Conservation (phyloP, 1,140 invertebrate species). For the Sipha flava region DNA sequence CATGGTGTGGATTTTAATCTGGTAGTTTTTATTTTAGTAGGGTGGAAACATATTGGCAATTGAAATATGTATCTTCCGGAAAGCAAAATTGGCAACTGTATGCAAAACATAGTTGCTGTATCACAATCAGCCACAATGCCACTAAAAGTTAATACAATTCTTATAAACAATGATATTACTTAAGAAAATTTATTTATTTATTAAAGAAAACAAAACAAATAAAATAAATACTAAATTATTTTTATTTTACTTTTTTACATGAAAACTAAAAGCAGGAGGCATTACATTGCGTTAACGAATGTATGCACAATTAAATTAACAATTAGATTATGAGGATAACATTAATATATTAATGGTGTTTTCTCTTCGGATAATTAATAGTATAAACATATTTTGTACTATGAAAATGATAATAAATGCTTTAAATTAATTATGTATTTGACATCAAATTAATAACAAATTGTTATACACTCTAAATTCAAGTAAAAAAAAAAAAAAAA, state of each 20-base stretch:
- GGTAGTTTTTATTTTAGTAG: no score
- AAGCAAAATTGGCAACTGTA: no score
- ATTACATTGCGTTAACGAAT: neutral
- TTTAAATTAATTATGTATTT: neutral
- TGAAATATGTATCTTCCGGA: no score
- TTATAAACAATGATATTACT: no score
- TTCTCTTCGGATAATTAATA: neutral
- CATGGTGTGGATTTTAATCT: no score
- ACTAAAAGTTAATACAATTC: no score
- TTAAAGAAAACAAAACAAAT: neutral
- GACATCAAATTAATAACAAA: conserved; percentile 10
- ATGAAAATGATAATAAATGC: conserved; percentile 26
- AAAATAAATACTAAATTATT: conserved; percentile 7
- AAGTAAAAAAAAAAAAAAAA: conserved; percentile 6
- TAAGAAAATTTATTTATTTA: no score
- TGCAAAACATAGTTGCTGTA: no score
- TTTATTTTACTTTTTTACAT: conserved; percentile 23
- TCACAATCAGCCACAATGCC: no score
- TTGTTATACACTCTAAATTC: conserved; percentile 14
- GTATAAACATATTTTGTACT: conserved; percentile 24
- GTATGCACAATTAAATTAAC: neutral
- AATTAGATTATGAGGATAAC: neutral
- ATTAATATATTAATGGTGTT: conserved; percentile 16
- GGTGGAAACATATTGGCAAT: no score
- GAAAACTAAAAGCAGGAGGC: conserved; percentile 26